Evolutionary conservation across 2,888 invertebrate species (phyloP).

Genomic region (Noctua fimbriata): DNA sequence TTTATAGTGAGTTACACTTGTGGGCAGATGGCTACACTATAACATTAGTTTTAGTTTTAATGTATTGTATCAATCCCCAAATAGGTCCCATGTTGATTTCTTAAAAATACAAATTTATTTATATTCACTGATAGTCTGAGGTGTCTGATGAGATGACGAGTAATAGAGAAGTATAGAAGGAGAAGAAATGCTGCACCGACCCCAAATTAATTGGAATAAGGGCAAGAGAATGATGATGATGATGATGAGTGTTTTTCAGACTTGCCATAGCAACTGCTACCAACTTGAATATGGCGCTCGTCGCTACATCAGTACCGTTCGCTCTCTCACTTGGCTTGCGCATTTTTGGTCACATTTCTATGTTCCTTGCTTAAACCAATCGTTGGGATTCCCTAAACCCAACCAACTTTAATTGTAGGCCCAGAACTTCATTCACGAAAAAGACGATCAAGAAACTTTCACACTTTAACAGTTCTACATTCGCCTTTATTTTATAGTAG

Average conservation of each 20-base stretch:
- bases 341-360: neutral
- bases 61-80: neutral
- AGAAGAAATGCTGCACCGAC: too few species aligned
- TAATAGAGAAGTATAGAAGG: too few species aligned
- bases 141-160: too few species aligned
- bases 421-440: neutral
- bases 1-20: conserved; percentile 42
- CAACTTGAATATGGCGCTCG: neutral
- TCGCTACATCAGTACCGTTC: neutral
- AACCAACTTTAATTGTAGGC: neutral
- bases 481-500: neutral
- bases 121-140: neutral
- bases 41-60: neutral
- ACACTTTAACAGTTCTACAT: neutral
- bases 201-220: too few species aligned
- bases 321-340: neutral
- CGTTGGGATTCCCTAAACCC: neutral
- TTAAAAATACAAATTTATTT: neutral
- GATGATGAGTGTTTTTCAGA: neutral
- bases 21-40: conserved; percentile 4
- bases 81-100: neutral
- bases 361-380: neutral
- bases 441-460: neutral
- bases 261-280: neutral
- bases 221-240: too few species aligned